A percentile compares a stretch with the other conserved stretches of the same genome.
phyloP scores from a whole-genome alignment of 2,888 invertebrate genomes.

The Vanessa cardui region DNA sequence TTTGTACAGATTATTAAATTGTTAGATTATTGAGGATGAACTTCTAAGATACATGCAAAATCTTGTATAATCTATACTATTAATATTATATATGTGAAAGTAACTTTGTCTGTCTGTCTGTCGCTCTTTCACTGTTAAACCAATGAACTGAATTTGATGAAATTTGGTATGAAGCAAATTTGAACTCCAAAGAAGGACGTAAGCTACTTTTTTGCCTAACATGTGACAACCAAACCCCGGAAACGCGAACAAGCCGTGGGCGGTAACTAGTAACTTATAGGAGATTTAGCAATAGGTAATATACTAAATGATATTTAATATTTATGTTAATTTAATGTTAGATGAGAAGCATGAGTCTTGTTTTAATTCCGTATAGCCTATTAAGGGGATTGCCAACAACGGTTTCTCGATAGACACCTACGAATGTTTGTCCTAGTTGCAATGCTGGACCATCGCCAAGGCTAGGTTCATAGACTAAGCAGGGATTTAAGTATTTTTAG shows the following conservation, averaged over 20 bases:
- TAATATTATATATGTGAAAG: too few species aligned
- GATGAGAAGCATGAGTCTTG: conserved; percentile 25
- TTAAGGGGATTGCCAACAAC: conserved; percentile 75
- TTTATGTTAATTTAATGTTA: conserved; percentile 3
- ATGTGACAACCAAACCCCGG: too few species aligned
- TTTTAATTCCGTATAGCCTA: conserved; percentile 62
- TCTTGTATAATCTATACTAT: too few species aligned
- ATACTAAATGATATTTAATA: background rate
- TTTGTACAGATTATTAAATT: background rate
- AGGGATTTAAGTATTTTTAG: conserved; percentile 23
- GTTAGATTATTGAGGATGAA: background rate
- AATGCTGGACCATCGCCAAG: conserved; percentile 70
- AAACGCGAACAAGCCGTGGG: too few species aligned
- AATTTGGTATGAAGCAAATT: too few species aligned
- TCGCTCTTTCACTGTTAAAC: too few species aligned
- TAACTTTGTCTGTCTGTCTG: too few species aligned
- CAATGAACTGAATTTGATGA: too few species aligned
- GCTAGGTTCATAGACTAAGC: conserved; percentile 39
- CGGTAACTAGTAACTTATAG: too few species aligned
- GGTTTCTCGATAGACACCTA: conserved; percentile 67
- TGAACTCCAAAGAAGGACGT: too few species aligned
- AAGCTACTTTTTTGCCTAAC: too few species aligned
- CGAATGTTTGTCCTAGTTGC: conserved; percentile 67
- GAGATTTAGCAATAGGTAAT: background rate
- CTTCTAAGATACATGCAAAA: too few species aligned